Percentiles rank a stretch among this genome's conserved stretches.
phyloP scores from a whole-genome alignment of 2,888 invertebrate species.

The Drosophila aldrichi region DNA sequence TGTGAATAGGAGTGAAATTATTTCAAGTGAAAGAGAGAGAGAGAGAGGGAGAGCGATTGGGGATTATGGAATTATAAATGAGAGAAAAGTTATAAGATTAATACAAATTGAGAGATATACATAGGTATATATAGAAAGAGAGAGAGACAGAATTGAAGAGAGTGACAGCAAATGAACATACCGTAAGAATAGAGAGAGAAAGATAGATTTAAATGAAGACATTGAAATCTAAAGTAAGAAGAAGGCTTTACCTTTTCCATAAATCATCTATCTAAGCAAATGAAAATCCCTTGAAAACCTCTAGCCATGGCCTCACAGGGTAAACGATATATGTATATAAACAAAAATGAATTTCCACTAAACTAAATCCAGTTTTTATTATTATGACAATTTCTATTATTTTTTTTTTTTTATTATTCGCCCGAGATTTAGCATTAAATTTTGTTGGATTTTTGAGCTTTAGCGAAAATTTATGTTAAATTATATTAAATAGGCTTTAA shows the following conservation, averaged over 20 bases:
- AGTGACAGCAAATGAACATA: not conserved
- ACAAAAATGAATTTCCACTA: constrained; percentile 23
- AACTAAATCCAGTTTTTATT: constrained; percentile 37
- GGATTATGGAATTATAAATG: too few species aligned
- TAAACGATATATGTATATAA: constrained; percentile 15
- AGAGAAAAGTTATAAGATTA: too few species aligned
- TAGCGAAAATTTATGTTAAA: constrained; percentile 25
- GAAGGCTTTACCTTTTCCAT: not conserved
- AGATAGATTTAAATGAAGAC: not conserved
- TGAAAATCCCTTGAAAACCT: not conserved
- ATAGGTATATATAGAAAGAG: too few species aligned
- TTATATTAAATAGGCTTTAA: constrained; percentile 32
- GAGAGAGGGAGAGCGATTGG: too few species aligned
- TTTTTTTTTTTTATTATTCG: constrained; percentile 5
- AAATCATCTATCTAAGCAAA: not conserved
- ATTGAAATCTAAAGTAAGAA: not conserved
- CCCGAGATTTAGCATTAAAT: constrained; percentile 33
- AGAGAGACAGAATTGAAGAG: too few species aligned
- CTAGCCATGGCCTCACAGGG: not conserved
- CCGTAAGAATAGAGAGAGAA: not conserved
- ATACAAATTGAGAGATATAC: too few species aligned
- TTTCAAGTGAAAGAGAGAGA: not conserved
- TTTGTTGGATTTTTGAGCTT: constrained; percentile 13
- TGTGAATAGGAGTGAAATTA: not conserved
- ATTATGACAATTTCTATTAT: constrained; percentile 8